These are phyloP conservation scores for Hoplodrina ambigua DNA, from an alignment of 2,888 invertebrate species.

Conservation along the genomic window DNA sequence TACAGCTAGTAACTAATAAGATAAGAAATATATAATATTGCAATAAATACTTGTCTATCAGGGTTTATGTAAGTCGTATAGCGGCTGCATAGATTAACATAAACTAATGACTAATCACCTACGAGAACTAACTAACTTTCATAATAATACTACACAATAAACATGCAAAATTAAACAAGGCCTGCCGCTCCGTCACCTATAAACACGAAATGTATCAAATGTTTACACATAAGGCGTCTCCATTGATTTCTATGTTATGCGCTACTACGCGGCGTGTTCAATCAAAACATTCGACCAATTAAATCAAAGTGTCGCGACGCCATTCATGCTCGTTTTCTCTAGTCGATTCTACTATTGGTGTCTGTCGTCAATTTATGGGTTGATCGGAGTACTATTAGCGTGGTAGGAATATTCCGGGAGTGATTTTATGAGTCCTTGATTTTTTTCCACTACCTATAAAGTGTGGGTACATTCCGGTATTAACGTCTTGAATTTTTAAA, in stretches of 20 bases:
- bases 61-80: background rate
- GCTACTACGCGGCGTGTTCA: conserved; percentile 28
- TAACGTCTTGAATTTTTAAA: background rate
- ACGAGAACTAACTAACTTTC: conserved; percentile 1
- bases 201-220: conserved; percentile 31
- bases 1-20: no score
- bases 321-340: conserved; percentile 46
- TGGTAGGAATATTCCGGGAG: conserved; percentile 33
- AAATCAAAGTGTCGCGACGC: conserved; percentile 31
- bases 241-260: conserved; percentile 37
- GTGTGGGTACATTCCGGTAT: background rate
- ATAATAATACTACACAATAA: conserved; percentile 26
- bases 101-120: conserved; percentile 18
- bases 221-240: conserved; percentile 34
- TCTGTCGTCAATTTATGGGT: conserved; percentile 32
- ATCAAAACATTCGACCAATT: conserved; percentile 45
- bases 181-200: background rate
- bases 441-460: background rate
- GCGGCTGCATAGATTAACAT: background rate
- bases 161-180: conserved; percentile 39
- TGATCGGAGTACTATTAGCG: conserved; percentile 22
- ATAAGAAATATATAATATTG: background rate
- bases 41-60: background rate
- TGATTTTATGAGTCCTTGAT: background rate
- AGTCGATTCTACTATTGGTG: conserved; percentile 24